Base-by-base conservation (phyloP, 2,797 vertebrate genomes). In the Psittacula derbiana region DNA sequence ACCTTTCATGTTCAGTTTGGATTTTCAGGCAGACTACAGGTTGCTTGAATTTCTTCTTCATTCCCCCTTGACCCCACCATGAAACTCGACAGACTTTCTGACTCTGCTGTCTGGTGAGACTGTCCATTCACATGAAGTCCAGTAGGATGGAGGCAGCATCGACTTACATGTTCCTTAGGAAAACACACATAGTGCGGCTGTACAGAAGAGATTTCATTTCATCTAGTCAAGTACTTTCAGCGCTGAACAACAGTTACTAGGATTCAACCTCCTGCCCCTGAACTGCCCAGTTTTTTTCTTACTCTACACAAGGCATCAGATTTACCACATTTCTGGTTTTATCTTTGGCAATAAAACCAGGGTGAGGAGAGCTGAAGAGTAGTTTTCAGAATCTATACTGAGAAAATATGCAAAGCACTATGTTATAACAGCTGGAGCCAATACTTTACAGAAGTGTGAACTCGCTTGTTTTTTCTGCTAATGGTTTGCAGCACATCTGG, bases 241-340 rank as follows among this genome's bases (percentile, higher is more conserved):
- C 44, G 4, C 25, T 1, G 28, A 82, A 1, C 40, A 46, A 0
- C 16, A 28, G 40, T 43, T 76, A 11, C 5, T 2, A 2, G 27
- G 25, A 27, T 70, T 70, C 36, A 30, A 0, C 21, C 31, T 41
- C 58, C 19, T 25, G 44, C 25, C n/a, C 36, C 31, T 4, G 27
- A 11, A 1, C 31, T 60, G 58, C 44, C 31, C 44, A 6, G 21
- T 0, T 47, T 43, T 30, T 6, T 30, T 2, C n/a, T 67, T 27
- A 1, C 25, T 24, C n/a, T n/a, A 3, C 17, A 0, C 57, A 6
- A 46, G 31, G 33, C 28, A 10, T 2, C 55, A 25, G n/a, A 49
- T 55, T 44, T 28, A 11, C 24, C 64, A 2, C 16, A 31, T 43
- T 10, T 2, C 25, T 4, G 2, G 16, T 12, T 55, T 44, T 64